These are phyloP conservation scores for Popillia japonica DNA, from an alignment of 1,140 invertebrate genomes.

Conservation along the genomic window DNA sequence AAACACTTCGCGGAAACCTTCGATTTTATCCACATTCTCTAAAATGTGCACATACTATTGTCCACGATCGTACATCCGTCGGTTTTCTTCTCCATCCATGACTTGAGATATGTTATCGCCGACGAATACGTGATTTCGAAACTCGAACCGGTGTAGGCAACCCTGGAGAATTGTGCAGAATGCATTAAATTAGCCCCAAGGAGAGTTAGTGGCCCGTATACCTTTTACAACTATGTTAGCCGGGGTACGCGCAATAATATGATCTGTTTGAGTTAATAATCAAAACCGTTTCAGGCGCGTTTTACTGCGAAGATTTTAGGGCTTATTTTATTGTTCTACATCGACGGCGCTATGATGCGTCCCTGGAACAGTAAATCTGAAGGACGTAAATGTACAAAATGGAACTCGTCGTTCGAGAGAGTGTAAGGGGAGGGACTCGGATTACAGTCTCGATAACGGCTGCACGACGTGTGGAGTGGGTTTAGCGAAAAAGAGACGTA, in stretches of 20 bases:
- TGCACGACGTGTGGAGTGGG: background rate
- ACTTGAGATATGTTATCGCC: background rate
- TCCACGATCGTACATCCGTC: background rate
- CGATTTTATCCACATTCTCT: too few relatives aligned
- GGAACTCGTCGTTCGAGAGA: background rate
- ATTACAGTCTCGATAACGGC: background rate
- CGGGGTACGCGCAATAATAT: background rate
- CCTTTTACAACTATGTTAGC: constrained; percentile 5
- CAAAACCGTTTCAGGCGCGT: background rate
- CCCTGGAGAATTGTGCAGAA: background rate
- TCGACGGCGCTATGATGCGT: background rate
- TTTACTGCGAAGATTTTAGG: constrained; percentile 1
- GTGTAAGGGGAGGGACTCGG: background rate
- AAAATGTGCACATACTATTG: background rate
- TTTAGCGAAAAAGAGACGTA: background rate
- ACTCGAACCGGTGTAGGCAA: background rate
- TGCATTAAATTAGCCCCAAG: background rate
- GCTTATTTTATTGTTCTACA: background rate
- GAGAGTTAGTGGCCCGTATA: constrained; percentile 13
- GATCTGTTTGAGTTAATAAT: constrained; percentile 19
- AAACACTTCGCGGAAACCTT: too few relatives aligned
- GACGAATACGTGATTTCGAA: background rate
- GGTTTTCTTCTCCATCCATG: background rate
- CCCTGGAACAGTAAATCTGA: background rate
- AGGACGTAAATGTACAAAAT: constrained; percentile 10